Evolutionary conservation across 2,797 vertebrate genomes (phyloP), one percentile per base, ranked within the genome.

Genomic region (Malacoraja senta): DNA sequence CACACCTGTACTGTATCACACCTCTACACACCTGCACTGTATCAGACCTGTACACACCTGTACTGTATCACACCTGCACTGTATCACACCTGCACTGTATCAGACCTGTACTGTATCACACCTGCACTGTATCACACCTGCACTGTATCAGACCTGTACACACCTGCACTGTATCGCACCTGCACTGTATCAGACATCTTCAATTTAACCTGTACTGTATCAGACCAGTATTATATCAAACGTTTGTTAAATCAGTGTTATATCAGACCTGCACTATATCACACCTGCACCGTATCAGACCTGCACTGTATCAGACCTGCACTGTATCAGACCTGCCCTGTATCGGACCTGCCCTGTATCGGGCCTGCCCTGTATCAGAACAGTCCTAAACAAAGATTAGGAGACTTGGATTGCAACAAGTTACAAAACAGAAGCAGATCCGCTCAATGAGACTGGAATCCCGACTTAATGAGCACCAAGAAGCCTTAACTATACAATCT

Each of bases 401-500:
- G 6, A 86, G 19, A 17, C 8, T 19, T 63, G 0, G 13, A 68
- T 68, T 35, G 29, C 68, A 8, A 2, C 63, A 19, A 32, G n/a
- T 21, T 68, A 32, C 17, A 35, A 8, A 38, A 86, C 24, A 13
- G 17, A 35, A 35, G 9, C 2, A 19, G 8, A 1, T 88, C n/a
- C 13, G 17, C 19, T 65, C 84, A 61, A 35, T 17, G 21, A 88
- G 58, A n/a, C 84, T 88, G 84, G n/a, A 8, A 88, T 35, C 61
- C 61, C n/a, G 61, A 88, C n/a, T 88, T 65, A 88, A 86, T 65
- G 84, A 68, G n/a, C n/a, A n/a, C 10, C n/a, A 68, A 68, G 35
- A 35, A 32, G 17, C 63, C n/a, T 65, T 21, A 88, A 68, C 84
- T 88, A 68, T 68, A 61, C 84, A 88, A 65, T 88, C 84, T 88